Evolutionary conservation across 2,888 invertebrate species (phyloP), one percentile per base, ranked within the genome.

Genomic region (Thalpophila matura): DNA sequence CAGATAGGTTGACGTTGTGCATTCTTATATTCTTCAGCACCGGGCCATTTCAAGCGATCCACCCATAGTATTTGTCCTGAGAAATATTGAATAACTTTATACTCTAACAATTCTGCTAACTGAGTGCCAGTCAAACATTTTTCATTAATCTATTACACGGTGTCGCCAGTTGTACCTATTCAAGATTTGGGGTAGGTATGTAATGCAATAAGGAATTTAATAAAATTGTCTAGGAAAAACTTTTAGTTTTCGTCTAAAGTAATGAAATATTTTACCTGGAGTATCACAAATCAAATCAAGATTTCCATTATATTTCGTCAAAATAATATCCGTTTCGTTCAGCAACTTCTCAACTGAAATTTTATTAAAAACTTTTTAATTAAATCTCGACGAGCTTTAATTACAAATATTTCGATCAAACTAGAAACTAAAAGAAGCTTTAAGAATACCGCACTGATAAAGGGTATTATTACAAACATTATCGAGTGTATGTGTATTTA

Each of bases 201-300:
- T 37, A 9, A 12, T 26, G 2, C 37, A 49, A 31, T 3, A 9
- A 40, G 12, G 1, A 27, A 14, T n/a, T 14, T 7, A 20, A 33
- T 27, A 3, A 14, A 31, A 27, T 12, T 37, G 4, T 12, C 7
- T 9, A 31, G 38, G 18, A 9, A 31, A 31, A 68, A 38, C 24
- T 26, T n/a, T 43, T 35, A 59, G 10, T 40, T 59, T 33, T 4
- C 31, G 16, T 14, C 14, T 46, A 9, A 50, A 40, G 10, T 43
- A 38, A n/a, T 59, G 7, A 43, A 84, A 80, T 92, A 37, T 50
- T 57, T 63, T 95, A 96, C 98, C 98, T 73, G 97, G 96, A 14
- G 98, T 98, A 79, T 97, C 97, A 67, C 98, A 98, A 81, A 98
- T 98, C 16, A 98, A 95, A 89, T 98, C 98, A 67, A 98, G 93